Percentiles rank a stretch among this genome's conserved stretches.
phyloP scores from a whole-genome alignment of 1,140 invertebrate species.

The Drosophila busckii region DNA sequence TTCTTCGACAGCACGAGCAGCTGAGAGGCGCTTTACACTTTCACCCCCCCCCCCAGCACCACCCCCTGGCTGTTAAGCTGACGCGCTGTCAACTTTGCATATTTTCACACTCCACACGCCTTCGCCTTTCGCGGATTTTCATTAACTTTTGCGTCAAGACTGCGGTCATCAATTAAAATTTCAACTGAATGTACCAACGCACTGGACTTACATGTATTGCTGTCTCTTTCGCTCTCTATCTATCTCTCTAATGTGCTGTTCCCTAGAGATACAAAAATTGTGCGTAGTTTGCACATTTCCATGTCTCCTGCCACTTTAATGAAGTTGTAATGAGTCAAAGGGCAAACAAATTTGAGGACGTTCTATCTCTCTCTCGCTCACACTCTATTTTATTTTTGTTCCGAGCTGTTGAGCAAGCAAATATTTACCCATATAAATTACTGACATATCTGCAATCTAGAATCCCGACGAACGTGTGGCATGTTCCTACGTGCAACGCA shows the following conservation, averaged over 20 bases:
- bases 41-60: background rate
- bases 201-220: no score
- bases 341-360: no score
- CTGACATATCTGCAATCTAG: conserved; percentile 53
- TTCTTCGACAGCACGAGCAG: conserved; percentile 10
- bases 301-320: conserved; percentile 51
- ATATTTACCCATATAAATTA: conserved; percentile 72
- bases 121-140: conserved; percentile 35
- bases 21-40: background rate
- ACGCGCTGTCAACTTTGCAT: conserved; percentile 59
- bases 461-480: conserved; percentile 36
- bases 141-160: conserved; percentile 56
- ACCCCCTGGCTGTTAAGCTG: no score
- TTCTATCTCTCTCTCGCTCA: background rate
- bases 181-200: conserved; percentile 43
- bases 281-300: conserved; percentile 53
- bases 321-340: conserved; percentile 59
- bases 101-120: conserved; percentile 60
- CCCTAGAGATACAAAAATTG: conserved; percentile 17
- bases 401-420: conserved; percentile 33
- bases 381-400: background rate
- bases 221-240: no score
- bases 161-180: conserved; percentile 65
- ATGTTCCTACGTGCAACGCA: conserved; percentile 40
- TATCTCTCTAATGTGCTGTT: conserved; percentile 44